These are phyloP conservation scores for Apteryx owenii DNA, from an alignment of 2,113 vertebrate species.

Conservation along the genomic window DNA sequence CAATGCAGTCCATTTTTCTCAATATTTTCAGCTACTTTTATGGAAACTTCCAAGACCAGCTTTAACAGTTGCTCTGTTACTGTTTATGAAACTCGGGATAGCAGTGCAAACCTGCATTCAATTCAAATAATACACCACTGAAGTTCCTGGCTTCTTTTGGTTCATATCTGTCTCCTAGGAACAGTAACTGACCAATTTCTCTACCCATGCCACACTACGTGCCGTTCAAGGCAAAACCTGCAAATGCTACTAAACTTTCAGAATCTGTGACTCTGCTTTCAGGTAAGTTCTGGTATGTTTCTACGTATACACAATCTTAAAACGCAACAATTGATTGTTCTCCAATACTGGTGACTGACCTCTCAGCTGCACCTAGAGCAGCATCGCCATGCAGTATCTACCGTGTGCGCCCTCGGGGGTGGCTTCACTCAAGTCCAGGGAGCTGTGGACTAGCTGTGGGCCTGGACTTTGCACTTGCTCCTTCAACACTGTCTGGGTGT, in stretches of 20 bases:
- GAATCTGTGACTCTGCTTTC: not conserved
- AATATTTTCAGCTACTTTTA: not conserved
- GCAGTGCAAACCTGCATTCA: not conserved
- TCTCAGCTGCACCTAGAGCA: not conserved
- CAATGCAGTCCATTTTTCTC: not conserved
- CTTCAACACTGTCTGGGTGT: not conserved
- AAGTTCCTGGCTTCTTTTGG: not conserved
- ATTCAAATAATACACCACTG: not conserved
- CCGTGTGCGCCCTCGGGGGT: accelerated
- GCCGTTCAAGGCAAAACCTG: not conserved
- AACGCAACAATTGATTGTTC: not conserved
- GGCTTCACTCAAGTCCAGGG: not conserved
- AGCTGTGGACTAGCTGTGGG: accelerated
- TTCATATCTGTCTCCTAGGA: not conserved
- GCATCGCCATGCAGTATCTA: not conserved
- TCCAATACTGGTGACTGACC: accelerated
- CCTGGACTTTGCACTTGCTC: not conserved
- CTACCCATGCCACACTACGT: not conserved
- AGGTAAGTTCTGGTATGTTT: not conserved
- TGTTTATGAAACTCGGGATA: not conserved
- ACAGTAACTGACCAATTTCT: not conserved
- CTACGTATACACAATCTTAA: not conserved
- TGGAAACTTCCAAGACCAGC: not conserved
- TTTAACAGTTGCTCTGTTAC: not conserved
- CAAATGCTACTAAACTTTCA: not conserved